Base-by-base conservation (phyloP, 92 coral and sea anemone genomes). In the Diadumene lineata region DNA sequence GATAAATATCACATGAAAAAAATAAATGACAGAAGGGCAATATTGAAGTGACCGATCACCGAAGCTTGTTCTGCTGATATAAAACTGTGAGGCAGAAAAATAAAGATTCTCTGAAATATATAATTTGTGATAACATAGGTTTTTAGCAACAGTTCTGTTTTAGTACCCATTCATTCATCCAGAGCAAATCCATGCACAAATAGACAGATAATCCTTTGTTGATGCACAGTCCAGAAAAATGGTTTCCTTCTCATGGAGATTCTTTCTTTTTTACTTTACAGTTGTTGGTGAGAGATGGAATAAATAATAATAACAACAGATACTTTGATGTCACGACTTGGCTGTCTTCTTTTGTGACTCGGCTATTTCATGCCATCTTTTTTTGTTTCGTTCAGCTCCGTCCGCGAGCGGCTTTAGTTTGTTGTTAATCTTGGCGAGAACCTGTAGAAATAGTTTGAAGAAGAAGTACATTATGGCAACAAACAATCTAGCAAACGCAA, bases 341-440 rank as follows among this genome's bases (percentile, higher is more conserved):
- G 2, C 28, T 16, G 65, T 26, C 32, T 53, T 69, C 26, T 53
- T 61, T 57, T 62, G 33, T 28, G 77, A 72, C 53, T 63, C 81
- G 69, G 84, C 90, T 34, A 96, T 81, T 30, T 84, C 76, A 18
- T 80, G 74, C 99, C 99, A 96, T 60, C 97, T 97, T 57, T 79
- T 82, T 75, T 90, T 96, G 57, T 96, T 96, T 43, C 86, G 74
- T 43, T 88, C 89, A 58, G 99, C 99, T 29, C 99, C 99, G 27
- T 84, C 89, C 19, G 83, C 84, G 67, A 96, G 85, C 11, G 99
- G 99, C 70, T 79, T 70, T 23, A 96, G 76, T 28, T 78, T 80
- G 24, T 85, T 83, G 88, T 92, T 96, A 62, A 96, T 78, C 28
- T 89, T 86, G 17, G 92, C 81, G 64, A 92, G 88, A 43, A 88